These are phyloP conservation scores for Drosophila tripunctata DNA, from an alignment of 2,888 invertebrate genomes.

Conservation along the genomic window DNA sequence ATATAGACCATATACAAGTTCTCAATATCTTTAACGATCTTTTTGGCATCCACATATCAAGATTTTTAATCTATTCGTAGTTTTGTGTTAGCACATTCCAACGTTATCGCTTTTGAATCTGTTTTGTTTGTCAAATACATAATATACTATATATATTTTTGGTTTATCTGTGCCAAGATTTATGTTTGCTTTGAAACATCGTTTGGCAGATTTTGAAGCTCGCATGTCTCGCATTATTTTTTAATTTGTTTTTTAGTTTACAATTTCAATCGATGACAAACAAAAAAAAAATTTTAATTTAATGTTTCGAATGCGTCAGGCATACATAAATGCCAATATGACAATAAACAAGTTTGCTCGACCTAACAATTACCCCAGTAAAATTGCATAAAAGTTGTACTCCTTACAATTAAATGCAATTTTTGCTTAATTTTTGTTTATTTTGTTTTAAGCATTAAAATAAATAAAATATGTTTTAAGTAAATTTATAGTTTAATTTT, in stretches of 20 bases:
- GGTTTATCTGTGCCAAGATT: neutral
- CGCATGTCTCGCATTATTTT: conserved; percentile 3
- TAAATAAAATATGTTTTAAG: no score
- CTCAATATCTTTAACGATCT: conserved; percentile 15
- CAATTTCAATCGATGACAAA: conserved; percentile 2
- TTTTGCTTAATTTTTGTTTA: no score
- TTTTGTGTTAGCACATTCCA: conserved; percentile 8
- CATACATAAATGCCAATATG: conserved; percentile 8
- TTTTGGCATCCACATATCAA: neutral
- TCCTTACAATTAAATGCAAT: no score
- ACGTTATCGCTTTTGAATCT: conserved; percentile 1
- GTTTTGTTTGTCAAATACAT: conserved; percentile 5
- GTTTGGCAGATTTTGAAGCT: neutral
- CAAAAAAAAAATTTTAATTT: neutral
- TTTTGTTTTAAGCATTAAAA: no score
- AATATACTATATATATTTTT: no score
- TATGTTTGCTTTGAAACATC: neutral
- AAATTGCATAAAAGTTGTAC: no score
- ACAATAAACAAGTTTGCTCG: neutral
- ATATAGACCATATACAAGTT: no score
- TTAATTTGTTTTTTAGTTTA: conserved; percentile 3
- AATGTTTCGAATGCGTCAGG: conserved; percentile 13
- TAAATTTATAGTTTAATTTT: no score
- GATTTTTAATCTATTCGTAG: conserved; percentile 4
- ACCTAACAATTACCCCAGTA: neutral